Conservation (phyloP, 2,113 vertebrate genomes). For the Trinectes maculatus region DNA sequence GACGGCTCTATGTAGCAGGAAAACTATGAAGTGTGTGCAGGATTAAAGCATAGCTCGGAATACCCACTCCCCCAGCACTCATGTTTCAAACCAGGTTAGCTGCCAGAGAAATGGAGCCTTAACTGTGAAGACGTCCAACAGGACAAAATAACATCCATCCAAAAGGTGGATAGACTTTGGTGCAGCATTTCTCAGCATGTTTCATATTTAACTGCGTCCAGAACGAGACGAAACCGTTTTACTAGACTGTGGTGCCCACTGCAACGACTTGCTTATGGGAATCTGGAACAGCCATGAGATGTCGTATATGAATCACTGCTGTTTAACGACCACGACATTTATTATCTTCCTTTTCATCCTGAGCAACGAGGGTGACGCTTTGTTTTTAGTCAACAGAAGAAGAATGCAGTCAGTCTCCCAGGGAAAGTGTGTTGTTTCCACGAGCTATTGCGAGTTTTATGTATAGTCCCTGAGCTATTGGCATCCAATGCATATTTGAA, state of each 20-base stretch:
- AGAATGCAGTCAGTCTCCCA: not conserved
- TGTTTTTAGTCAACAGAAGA: not conserved
- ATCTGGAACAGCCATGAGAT: not conserved
- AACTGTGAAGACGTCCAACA: conserved; percentile 31
- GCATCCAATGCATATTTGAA: too few relatives aligned
- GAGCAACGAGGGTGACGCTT: not conserved
- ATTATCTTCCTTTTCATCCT: conserved; percentile 12
- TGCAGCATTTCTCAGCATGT: conserved; percentile 27
- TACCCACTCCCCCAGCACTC: conserved; percentile 1
- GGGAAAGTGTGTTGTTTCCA: conserved; percentile 10
- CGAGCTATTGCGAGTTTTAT: conserved; percentile 21
- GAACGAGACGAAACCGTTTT: conserved; percentile 23
- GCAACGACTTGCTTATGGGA: conserved; percentile 17
- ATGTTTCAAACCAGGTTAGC: conserved; percentile 11
- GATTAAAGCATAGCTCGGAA: conserved; percentile 30
- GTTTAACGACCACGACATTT: conserved; percentile 21
- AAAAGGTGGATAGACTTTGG: conserved; percentile 27
- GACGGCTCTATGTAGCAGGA: conserved; percentile 25
- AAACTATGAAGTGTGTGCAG: conserved; percentile 16
- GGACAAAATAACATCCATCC: conserved; percentile 40
- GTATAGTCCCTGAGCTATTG: conserved; percentile 23
- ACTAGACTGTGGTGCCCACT: not conserved
- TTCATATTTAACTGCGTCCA: conserved; percentile 54
- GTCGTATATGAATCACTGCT: conserved; percentile 9
- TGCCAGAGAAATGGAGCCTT: conserved; percentile 24